A percentile compares a stretch with the other conserved stretches of the same genome.
Conservation (phyloP, 2,888 invertebrate species). For the Oxycera nigricornis region DNA sequence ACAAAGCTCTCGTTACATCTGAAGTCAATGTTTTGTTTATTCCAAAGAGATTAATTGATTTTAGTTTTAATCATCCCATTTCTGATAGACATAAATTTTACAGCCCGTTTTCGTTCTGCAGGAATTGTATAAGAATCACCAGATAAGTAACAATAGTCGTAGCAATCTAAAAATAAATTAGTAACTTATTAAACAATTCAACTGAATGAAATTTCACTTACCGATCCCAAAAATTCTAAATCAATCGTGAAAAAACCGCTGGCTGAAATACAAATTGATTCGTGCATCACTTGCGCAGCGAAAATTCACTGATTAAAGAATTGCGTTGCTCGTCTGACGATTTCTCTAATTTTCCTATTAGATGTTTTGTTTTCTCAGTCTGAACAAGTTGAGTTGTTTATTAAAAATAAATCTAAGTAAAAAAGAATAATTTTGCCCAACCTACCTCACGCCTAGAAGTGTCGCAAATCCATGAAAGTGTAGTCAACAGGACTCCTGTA, state of each 20-base stretch:
- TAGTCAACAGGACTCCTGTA: constrained; percentile 49
- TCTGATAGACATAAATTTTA: too few species aligned
- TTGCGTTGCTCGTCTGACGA: background rate
- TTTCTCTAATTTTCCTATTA: background rate
- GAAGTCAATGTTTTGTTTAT: too few species aligned
- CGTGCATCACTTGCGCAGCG: background rate
- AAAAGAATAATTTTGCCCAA: too few species aligned
- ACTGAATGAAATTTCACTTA: background rate
- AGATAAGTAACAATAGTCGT: background rate
- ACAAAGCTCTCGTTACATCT: too few species aligned
- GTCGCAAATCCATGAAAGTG: constrained; percentile 52
- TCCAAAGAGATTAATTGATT: too few species aligned
- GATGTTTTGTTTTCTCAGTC: background rate
- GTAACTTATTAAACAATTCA: background rate
- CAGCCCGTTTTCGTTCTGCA: background rate
- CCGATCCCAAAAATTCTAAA: background rate
- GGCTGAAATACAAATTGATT: background rate
- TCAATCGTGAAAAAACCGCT: background rate
- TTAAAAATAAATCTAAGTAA: background rate
- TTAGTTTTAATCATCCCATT: too few species aligned
- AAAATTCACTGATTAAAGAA: background rate
- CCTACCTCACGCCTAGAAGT: constrained; percentile 42
- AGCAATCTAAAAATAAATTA: background rate
- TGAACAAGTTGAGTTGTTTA: background rate
- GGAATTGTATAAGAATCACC: background rate